Evolutionary conservation across 1,140 invertebrate species (phyloP), one percentile per base, ranked within the genome.

Genomic region (Eupeodes corollae): DNA sequence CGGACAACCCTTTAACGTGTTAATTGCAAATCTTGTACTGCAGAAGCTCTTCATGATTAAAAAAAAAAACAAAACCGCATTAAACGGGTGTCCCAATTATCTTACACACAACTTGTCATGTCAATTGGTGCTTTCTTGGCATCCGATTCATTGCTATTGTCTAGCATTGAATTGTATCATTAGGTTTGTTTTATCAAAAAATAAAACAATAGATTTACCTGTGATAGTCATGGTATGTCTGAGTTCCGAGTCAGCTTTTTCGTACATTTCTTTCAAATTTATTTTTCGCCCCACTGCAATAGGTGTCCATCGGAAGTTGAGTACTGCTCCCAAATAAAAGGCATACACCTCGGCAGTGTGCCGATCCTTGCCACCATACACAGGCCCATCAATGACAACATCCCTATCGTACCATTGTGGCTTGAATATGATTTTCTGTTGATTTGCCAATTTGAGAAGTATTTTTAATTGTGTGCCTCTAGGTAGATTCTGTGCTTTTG

Each of bases 281-380:
- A 97, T 71, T 61, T 73, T 80, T 56, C 91, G 73, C 40, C 88
- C 86, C 21, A 83, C 80, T 30, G 81, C 80, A 37, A 93, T 73
- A 1, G 91, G 88, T 26, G 83, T 83, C 70, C 84, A 78, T 55
- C 82, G 77, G 44, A 91, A 74, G 45, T 83, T 81, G 14, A 96
- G 67, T 16, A 93, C 69, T 44, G 83, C 79, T 41, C 83, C 84
- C 49, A 95, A 72, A 71, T 93, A 89, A 71, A 94, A 95, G n/a
- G 86, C 86, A 55, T 88, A 83, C n/a, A 95, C 83, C 77, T 97
- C 92, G n/a, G 88, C 89, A 69, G 88, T 88, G 61, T 94, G 89
- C 11, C 91, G 73, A 68, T 97, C 92, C 67, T 85, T 87, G 14
- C 92, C 92, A 40, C 79, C 78, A 73, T 92, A 93, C 10, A 91